Evolutionary conservation across 2,888 invertebrate genomes (phyloP).

Genomic region (Griposia aprilina): DNA sequence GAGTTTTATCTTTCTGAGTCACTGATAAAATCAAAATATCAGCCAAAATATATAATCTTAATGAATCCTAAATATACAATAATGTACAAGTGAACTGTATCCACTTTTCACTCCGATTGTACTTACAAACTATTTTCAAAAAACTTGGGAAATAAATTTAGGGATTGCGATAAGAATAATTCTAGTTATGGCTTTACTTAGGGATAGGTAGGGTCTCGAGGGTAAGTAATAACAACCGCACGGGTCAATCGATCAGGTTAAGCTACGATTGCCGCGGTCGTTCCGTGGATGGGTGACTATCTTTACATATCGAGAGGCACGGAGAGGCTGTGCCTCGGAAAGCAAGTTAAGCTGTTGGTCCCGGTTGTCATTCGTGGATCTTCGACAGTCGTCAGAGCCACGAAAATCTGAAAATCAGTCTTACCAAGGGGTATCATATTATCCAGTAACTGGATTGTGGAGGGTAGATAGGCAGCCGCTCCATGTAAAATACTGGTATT

Average conservation of each 20-base stretch:
- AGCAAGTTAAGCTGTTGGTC: too few species aligned
- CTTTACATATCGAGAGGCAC: too few species aligned
- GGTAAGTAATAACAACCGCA: background rate
- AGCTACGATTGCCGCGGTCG: too few species aligned
- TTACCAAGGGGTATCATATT: too few species aligned
- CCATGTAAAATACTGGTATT: too few species aligned
- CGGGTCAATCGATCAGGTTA: too few species aligned
- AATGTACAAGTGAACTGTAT: background rate
- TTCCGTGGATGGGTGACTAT: background rate
- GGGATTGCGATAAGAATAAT: background rate
- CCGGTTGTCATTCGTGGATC: too few species aligned
- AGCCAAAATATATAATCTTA: slow-evolving; percentile 13
- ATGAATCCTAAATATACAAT: slow-evolving; percentile 18
- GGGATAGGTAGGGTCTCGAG: background rate
- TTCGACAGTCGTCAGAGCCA: too few species aligned
- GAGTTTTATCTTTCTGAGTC: slow-evolving; percentile 28
- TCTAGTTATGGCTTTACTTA: background rate
- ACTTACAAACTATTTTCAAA: slow-evolving; percentile 9
- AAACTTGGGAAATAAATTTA: background rate
- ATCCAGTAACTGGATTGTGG: too few species aligned
- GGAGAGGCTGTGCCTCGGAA: too few species aligned
- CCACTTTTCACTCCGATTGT: slow-evolving; percentile 32
- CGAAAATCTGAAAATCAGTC: too few species aligned
- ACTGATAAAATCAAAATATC: slow-evolving; percentile 36
- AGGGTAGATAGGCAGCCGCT: too few species aligned